Evolutionary conservation across 2,888 invertebrate species (phyloP).

Genomic region (Xanthia icteritia): DNA sequence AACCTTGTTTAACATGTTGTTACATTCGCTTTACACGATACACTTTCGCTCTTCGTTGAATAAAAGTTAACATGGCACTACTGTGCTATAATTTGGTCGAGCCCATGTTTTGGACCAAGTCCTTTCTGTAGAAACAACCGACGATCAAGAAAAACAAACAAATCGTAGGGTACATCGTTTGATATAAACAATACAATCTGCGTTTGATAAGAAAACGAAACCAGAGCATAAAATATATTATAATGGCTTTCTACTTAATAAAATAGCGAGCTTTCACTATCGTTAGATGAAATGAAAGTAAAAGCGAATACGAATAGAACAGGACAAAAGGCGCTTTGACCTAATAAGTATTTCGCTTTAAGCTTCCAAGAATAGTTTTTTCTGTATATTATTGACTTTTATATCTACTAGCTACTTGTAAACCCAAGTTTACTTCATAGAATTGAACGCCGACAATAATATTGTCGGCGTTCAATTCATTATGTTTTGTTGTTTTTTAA

Average conservation of each 20-base stretch:
- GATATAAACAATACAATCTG: background rate
- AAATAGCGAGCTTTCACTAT: slow-evolving; percentile 25
- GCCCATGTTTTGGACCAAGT: background rate
- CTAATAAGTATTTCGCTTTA: background rate
- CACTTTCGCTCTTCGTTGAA: slow-evolving; percentile 20
- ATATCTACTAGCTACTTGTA: background rate
- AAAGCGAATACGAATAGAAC: slow-evolving; percentile 11
- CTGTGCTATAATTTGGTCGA: background rate
- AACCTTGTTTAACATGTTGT: slow-evolving; percentile 26
- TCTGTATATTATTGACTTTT: background rate
- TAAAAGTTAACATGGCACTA: background rate
- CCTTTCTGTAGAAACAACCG: background rate
- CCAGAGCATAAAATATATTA: background rate
- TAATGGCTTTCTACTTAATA: background rate
- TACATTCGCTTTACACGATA: background rate
- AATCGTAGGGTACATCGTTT: background rate
- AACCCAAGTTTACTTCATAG: background rate
- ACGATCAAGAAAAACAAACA: slow-evolving; percentile 5
- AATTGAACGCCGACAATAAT: background rate
- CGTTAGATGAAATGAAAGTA: slow-evolving; percentile 28
- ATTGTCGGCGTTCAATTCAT: no score
- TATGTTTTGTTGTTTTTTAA: background rate
- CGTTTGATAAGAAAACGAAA: slow-evolving; percentile 1
- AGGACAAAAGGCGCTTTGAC: background rate
- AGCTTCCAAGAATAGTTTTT: background rate